A percentile compares a stretch with the other conserved stretches of the same genome.
Conservation (phyloP, 2,797 vertebrate species). For the Neopelma chrysocephalum region DNA sequence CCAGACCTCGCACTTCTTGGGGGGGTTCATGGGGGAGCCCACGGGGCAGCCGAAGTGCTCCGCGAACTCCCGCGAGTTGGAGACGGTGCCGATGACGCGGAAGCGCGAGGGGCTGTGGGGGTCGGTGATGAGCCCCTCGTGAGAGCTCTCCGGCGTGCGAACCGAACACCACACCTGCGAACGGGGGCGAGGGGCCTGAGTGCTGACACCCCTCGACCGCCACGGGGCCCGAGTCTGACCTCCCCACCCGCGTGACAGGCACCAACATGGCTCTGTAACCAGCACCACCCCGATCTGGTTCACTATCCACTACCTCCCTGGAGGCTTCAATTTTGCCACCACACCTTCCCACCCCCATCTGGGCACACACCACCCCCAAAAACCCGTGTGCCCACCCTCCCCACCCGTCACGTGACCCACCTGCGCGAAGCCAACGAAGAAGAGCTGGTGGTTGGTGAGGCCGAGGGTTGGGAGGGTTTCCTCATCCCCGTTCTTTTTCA, state of each 20-base stretch:
- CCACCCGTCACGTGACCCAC: conserved; percentile 71
- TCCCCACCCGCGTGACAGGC: rapidly evolving
- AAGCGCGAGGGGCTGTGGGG: conserved; percentile 95
- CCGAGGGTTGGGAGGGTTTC: conserved; percentile 85
- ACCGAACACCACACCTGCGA: conserved; percentile 95
- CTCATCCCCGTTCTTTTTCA: conserved; percentile 89
- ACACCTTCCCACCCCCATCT: background rate
- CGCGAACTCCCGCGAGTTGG: conserved; percentile 91
- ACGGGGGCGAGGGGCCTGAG: rapidly evolving
- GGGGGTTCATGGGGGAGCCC: conserved; percentile 91
- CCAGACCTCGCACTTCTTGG: conserved; percentile 95
- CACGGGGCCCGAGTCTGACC: rapidly evolving
- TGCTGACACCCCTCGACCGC: rapidly evolving
- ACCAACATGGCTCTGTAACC: background rate
- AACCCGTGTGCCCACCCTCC: background rate
- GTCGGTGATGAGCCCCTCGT: conserved; percentile 94
- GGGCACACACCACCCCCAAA: background rate
- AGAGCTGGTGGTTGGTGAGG: conserved; percentile 94
- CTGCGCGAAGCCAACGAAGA: conserved; percentile 97
- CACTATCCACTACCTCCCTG: background rate
- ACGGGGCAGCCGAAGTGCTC: conserved; percentile 88
- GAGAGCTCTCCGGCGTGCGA: conserved; percentile 92
- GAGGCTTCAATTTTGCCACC: background rate
- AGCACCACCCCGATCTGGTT: background rate
- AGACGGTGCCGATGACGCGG: conserved; percentile 91